Conservation (phyloP, 2,797 vertebrate species). For the Gadopsis marmoratus region DNA sequence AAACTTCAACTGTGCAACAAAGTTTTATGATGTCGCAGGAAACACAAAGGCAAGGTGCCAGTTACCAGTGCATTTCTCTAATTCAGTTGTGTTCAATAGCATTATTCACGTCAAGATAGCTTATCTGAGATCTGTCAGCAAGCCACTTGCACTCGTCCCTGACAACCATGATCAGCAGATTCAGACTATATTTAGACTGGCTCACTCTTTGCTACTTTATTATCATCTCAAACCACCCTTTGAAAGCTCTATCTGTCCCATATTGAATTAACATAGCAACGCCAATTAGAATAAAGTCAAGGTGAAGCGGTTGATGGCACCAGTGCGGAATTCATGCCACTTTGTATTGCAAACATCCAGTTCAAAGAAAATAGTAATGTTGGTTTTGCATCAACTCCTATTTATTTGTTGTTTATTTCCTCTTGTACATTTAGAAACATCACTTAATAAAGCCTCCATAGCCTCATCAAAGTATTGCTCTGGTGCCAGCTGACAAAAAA, state of each 20-base stretch:
- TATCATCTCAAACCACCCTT: constrained; percentile 24
- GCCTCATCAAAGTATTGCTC: constrained; percentile 9
- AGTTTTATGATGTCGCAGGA: constrained; percentile 9
- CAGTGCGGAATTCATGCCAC: neutral
- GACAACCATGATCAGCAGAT: constrained; percentile 43
- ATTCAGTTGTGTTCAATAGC: constrained; percentile 46
- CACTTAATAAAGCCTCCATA: neutral
- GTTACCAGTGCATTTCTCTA: constrained; percentile 37
- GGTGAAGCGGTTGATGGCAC: constrained; percentile 12
- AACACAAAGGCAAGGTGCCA: constrained; percentile 42
- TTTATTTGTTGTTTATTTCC: constrained; percentile 1
- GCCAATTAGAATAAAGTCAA: constrained; percentile 51
- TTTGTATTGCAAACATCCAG: neutral
- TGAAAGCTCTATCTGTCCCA: constrained; percentile 19
- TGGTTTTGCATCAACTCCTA: constrained; percentile 6
- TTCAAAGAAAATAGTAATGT: constrained; percentile 31
- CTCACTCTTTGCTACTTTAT: constrained; percentile 38
- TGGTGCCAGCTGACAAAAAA: constrained; percentile 22
- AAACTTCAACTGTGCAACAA: neutral
- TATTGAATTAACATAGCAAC: constrained; percentile 15
- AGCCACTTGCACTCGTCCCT: constrained; percentile 15
- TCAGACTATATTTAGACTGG: constrained; percentile 38
- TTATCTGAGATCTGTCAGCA: constrained; percentile 49
- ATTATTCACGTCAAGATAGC: constrained; percentile 35
- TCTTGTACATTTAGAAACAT: constrained; percentile 9